A percentile compares a stretch with the other conserved stretches of the same genome.
These are phyloP conservation scores for Andrena bicolor DNA, from an alignment of 2,888 invertebrate species.

Conservation along the genomic window DNA sequence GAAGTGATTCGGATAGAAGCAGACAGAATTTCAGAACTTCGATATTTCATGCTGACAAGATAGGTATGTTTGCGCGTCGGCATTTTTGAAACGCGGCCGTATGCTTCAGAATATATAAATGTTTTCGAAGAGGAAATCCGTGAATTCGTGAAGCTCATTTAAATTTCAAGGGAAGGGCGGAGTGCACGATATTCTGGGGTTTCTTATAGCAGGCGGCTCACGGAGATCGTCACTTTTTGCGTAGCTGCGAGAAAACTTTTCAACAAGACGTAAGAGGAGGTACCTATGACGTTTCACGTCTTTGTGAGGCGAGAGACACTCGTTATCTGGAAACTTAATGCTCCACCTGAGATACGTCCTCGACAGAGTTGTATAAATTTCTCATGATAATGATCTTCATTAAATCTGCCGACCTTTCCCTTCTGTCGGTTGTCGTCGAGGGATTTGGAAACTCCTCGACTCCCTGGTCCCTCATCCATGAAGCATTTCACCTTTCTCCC, in stretches of 20 bases:
- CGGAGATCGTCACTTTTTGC: constrained; percentile 13
- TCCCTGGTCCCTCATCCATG: neutral
- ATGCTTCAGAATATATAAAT: neutral
- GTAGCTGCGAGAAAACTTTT: constrained; percentile 11
- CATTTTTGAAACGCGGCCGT: no score
- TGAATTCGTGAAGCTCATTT: constrained; percentile 35
- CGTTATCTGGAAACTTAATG: constrained; percentile 30
- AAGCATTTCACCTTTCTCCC: neutral
- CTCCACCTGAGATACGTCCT: constrained; percentile 9
- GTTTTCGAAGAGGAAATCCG: neutral
- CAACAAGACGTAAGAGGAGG: constrained; percentile 15
- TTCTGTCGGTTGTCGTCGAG: constrained; percentile 1
- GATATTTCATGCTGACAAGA: no score
- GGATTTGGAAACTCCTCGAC: neutral
- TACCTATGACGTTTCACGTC: constrained; percentile 26
- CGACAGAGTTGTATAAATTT: constrained; percentile 30
- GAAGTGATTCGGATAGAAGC: no score
- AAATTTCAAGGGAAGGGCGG: constrained; percentile 36
- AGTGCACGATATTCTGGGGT: constrained; percentile 18
- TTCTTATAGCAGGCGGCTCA: neutral
- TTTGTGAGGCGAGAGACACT: constrained; percentile 24
- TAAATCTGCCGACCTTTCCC: constrained; percentile 13
- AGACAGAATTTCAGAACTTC: no score
- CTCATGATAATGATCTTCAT: constrained; percentile 40
- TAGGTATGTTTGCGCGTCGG: no score